phyloP scores from a whole-genome alignment of 2,113 vertebrate genomes.

The Clarias macrocephalus region DNA sequence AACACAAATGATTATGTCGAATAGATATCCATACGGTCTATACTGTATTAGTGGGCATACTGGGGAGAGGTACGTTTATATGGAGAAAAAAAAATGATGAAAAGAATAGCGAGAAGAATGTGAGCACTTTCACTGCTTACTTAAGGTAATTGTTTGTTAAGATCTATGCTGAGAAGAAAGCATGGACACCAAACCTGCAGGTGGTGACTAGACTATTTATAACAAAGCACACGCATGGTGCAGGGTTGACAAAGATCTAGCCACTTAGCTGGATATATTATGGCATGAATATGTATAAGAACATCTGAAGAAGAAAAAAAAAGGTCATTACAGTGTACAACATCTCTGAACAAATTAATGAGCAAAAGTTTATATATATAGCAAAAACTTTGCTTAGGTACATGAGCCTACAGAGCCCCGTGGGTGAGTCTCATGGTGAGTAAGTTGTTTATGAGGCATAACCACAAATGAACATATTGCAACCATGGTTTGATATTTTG shows the following conservation, averaged over 20 bases:
- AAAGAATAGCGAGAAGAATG: background rate
- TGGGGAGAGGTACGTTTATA: background rate
- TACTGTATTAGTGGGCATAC: background rate
- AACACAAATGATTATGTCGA: background rate
- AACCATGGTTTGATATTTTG: background rate
- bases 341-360: constrained; percentile 14
- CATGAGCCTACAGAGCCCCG: background rate
- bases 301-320: background rate
- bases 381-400: background rate
- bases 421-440: background rate
- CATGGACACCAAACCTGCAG: background rate
- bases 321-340: background rate
- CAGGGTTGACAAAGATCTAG: background rate
- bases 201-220: constrained; percentile 28
- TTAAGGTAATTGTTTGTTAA: constrained; percentile 30
- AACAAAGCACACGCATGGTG: constrained; percentile 25
- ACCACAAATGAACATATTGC: background rate
- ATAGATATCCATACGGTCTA: background rate
- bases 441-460: background rate
- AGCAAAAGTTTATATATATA: background rate
- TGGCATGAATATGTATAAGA: background rate
- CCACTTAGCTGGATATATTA: constrained; percentile 33
- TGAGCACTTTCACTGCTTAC: background rate
- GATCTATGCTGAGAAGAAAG: constrained; percentile 7
- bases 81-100: background rate